Percentiles rank a stretch among this genome's conserved stretches.
phyloP scores from a whole-genome alignment of 2,888 invertebrate genomes.

The Drosophila stalkeri region DNA sequence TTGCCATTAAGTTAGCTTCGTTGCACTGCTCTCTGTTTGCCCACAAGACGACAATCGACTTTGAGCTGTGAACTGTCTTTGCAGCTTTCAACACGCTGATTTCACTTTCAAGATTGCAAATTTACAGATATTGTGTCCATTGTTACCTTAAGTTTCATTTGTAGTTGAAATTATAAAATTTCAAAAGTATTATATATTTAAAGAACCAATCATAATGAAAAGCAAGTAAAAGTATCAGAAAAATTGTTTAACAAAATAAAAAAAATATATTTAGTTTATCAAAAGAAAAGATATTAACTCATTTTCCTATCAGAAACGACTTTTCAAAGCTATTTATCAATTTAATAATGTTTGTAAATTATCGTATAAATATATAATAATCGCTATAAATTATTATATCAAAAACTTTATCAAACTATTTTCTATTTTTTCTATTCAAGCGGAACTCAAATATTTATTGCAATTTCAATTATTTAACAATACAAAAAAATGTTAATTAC shows the following conservation, averaged over 20 bases:
- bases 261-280: too few relatives aligned
- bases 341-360: neutral
- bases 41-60: neutral
- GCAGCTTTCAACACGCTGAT: conserved; percentile 23
- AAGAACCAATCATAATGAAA: too few relatives aligned
- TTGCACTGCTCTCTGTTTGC: neutral
- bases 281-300: too few relatives aligned
- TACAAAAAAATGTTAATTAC: conserved; percentile 20
- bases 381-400: neutral
- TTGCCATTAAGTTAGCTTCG: conserved; percentile 21
- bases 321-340: neutral
- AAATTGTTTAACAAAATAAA: too few relatives aligned
- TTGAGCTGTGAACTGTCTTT: neutral
- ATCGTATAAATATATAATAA: neutral
- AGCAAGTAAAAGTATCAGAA: too few relatives aligned
- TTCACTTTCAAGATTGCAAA: conserved; percentile 9
- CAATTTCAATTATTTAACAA: conserved; percentile 12
- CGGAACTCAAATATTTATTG: conserved; percentile 5
- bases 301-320: neutral
- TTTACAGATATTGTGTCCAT: neutral
- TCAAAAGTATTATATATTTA: too few relatives aligned
- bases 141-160: neutral
- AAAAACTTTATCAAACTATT: neutral
- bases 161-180: neutral
- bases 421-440: neutral